A percentile compares a stretch with the other conserved stretches of the same genome.
These are phyloP conservation scores for Labia minor DNA, from an alignment of 2,888 invertebrate species.

Conservation along the genomic window DNA sequence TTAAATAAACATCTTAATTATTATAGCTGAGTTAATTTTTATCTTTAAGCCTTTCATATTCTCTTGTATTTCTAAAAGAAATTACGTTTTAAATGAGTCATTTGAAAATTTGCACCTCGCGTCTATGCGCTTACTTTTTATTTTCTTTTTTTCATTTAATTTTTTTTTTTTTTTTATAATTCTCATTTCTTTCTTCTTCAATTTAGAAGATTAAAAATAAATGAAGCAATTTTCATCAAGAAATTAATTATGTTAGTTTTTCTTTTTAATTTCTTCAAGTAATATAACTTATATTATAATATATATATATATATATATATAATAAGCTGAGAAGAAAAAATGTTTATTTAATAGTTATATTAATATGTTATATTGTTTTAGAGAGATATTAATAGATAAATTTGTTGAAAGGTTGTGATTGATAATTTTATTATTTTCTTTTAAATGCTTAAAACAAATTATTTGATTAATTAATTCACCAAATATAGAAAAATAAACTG, in stretches of 20 bases:
- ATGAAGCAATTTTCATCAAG: background rate
- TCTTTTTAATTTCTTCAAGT: background rate
- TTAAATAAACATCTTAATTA: constrained; percentile 7
- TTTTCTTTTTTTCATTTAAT: no score
- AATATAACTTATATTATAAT: background rate
- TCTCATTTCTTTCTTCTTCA: background rate
- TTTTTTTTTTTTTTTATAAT: background rate
- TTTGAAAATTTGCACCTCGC: constrained; percentile 1
- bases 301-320: background rate
- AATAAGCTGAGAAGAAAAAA: background rate
- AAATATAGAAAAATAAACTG: no score
- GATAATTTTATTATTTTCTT: no score
- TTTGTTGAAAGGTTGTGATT: no score
- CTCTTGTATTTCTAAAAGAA: background rate
- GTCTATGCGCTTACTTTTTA: no score
- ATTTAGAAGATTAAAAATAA: constrained; percentile 13
- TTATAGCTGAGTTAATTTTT: constrained; percentile 7
- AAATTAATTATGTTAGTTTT: background rate
- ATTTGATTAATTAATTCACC: no score
- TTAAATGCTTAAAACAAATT: no score
- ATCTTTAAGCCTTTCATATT: background rate
- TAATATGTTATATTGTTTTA: no score
- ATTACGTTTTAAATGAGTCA: background rate
- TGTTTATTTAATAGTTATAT: background rate
- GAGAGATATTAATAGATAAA: background rate